Evolutionary conservation across 2,888 invertebrate species (phyloP), one percentile per base, ranked within the genome.

Genomic region (Archips xylosteana): DNA sequence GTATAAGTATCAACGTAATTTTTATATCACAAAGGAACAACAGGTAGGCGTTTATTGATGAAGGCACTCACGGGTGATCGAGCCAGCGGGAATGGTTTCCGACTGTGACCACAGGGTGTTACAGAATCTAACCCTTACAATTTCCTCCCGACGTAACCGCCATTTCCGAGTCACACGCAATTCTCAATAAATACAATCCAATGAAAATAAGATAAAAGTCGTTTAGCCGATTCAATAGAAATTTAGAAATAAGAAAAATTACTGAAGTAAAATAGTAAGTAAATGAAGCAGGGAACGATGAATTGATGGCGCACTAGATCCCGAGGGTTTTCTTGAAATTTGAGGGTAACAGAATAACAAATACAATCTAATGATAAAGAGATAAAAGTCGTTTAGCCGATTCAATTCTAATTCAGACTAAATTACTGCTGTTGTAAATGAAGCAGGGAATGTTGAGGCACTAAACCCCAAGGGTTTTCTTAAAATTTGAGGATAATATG

Each of bases 361-460:
- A 39, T 39, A 39, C 6, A 39, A 39, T 39, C 6, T 5, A 39
- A 39, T 39, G 39, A 39, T 39, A 39, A 72, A 10, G 49, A 67
- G 66, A 72, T 62, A 67, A 67, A 57, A 67, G 71, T 72, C 62
- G 62, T 67, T 72, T 68, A 57, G 67, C 67, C 54, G 23, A 39
- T 39, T 39, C 39, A 39, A 6, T 39, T 39, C 5, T 6, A 39
- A 54, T 15, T 54, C 1, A 54, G 23, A 3, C 9, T 10, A 45
- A 9, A 12, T 9, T 45, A 45, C 45, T 45, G 45, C 9, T 39
- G 39, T 39, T 5, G 10, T 61, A 51, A 67, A 66, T 36, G 34
- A 23, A 51, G 51, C 54, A 60, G 49, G 49, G 23, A 54, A 51
- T 51, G 13, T 54, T 54, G 23, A 54, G 10, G 32, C 57, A 57